phyloP scores from a whole-genome alignment of 2,797 vertebrate genomes.

The Cossypha dichroa region DNA sequence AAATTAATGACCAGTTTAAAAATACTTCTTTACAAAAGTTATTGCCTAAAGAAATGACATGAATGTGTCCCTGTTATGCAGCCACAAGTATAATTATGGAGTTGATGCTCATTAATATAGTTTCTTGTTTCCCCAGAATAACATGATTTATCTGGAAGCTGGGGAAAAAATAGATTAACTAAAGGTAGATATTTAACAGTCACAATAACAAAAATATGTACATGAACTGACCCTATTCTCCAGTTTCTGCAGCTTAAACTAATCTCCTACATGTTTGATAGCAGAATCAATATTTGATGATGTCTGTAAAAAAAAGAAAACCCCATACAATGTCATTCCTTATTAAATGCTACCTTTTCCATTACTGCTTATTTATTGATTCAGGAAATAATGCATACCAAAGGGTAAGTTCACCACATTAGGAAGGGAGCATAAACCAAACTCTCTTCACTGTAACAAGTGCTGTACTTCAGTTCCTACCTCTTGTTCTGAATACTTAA shows the following conservation, averaged over 20 bases:
- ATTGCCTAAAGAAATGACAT: constrained; percentile 78
- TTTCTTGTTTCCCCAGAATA: constrained; percentile 74
- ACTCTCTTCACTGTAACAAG: not conserved
- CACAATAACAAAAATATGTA: constrained; percentile 32
- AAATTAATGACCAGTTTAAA: constrained; percentile 88
- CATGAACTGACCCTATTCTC: constrained; percentile 24
- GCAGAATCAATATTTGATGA: constrained; percentile 54
- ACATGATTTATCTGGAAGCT: constrained; percentile 71
- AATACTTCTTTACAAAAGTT: constrained; percentile 85
- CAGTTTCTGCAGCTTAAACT: constrained; percentile 45
- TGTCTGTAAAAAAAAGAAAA: not conserved
- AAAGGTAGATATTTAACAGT: constrained; percentile 69
- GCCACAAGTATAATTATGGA: constrained; percentile 79
- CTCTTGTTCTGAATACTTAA: not conserved
- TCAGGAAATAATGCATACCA: constrained; percentile 31
- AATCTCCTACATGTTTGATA: constrained; percentile 18
- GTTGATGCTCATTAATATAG: constrained; percentile 78
- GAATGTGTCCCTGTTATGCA: constrained; percentile 79
- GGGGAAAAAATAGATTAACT: constrained; percentile 50
- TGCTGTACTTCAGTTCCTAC: not conserved
- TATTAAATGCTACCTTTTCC: constrained; percentile 57
- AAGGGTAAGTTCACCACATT: constrained; percentile 9
- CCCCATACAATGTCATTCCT: not conserved
- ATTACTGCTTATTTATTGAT: constrained; percentile 57
- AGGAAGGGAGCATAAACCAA: not conserved